These are phyloP conservation scores for Cherax quadricarinatus DNA, from an alignment of 1,140 invertebrate species.

Conservation along the genomic window DNA sequence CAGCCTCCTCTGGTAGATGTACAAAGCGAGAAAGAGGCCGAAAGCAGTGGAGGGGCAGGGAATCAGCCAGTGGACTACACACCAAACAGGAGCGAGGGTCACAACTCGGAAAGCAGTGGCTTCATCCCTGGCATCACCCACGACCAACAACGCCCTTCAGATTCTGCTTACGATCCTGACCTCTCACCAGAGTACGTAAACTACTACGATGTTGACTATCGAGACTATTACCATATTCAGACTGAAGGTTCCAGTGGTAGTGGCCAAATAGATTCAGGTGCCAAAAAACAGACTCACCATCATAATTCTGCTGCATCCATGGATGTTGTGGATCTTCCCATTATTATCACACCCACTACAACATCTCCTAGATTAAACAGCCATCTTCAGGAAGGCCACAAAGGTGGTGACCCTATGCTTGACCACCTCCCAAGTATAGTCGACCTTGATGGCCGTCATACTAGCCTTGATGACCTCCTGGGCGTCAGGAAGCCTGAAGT, in stretches of 20 bases:
- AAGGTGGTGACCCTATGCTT: neutral
- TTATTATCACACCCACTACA: neutral
- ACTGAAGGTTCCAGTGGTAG: neutral
- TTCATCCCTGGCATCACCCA: neutral
- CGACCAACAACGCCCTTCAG: neutral
- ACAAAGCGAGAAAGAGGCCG: neutral
- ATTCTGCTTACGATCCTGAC: slow-evolving; percentile 1
- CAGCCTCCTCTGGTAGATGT: neutral
- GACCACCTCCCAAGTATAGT: neutral
- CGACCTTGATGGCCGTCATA: neutral
- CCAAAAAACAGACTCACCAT: neutral
- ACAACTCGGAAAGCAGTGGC: neutral
- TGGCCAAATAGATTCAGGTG: neutral
- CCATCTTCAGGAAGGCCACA: neutral
- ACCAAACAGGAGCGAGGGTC: slow-evolving; percentile 20
- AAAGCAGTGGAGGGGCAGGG: neutral
- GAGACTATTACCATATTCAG: slow-evolving; percentile 46
- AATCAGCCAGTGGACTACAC: neutral
- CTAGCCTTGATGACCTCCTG: slow-evolving; percentile 34
- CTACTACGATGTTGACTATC: slow-evolving; percentile 55
- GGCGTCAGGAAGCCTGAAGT: slow-evolving; percentile 29
- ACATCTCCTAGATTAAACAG: neutral
- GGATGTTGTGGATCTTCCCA: neutral
- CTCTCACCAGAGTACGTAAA: neutral
- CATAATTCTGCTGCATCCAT: neutral